A percentile compares a stretch with the other conserved stretches of the same genome.
These are phyloP conservation scores for Allobates femoralis DNA, from an alignment of 2,797 vertebrate species.

Conservation along the genomic window DNA sequence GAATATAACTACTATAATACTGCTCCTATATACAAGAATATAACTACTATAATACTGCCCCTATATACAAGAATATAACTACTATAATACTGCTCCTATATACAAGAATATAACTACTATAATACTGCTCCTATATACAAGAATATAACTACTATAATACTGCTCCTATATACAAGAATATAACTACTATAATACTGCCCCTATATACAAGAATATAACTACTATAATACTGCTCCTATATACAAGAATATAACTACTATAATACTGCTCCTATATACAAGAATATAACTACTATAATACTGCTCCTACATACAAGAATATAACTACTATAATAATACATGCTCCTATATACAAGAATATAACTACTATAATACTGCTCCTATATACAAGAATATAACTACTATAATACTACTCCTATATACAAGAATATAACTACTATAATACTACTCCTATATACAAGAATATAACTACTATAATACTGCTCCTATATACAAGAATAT, in stretches of 20 bases:
- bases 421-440: neutral
- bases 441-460: neutral
- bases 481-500: neutral
- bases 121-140: too few species aligned
- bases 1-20: too few species aligned
- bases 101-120: too few species aligned
- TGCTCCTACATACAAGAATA: neutral
- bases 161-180: too few species aligned
- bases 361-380: neutral
- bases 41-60: too few species aligned
- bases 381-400: neutral
- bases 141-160: too few species aligned
- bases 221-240: too few species aligned
- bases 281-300: neutral
- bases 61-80: too few species aligned
- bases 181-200: too few species aligned
- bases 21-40: too few species aligned
- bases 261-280: neutral
- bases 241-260: slow-evolving; percentile 2
- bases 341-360: neutral
- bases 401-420: neutral
- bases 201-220: too few species aligned
- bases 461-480: neutral
- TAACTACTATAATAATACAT: neutral
- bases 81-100: too few species aligned